Evolutionary conservation across 2,797 vertebrate genomes (phyloP).

Genomic region (Halcyon leucocephala): DNA sequence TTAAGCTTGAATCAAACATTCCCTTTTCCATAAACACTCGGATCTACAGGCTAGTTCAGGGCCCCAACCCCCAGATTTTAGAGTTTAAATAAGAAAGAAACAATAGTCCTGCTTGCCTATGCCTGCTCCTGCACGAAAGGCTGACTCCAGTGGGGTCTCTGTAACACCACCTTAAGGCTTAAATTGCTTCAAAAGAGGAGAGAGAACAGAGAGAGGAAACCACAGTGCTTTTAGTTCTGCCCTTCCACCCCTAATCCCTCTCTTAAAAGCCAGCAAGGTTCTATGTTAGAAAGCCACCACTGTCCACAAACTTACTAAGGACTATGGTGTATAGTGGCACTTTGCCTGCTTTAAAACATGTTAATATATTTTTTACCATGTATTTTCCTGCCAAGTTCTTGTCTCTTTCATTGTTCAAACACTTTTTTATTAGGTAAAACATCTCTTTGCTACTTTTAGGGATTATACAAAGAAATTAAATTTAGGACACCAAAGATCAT

Average conservation of each 20-base stretch:
- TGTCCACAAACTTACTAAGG: neutral
- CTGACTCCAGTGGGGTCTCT: neutral
- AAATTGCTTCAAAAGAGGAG: neutral
- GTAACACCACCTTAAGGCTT: neutral
- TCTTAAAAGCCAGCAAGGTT: neutral
- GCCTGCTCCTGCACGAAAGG: neutral
- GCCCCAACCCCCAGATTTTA: neutral
- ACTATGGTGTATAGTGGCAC: neutral
- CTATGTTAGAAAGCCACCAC: neutral
- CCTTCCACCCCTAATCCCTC: neutral
- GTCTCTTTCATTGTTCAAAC: neutral
- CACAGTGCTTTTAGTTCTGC: neutral
- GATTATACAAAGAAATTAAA: slow-evolving; percentile 29
- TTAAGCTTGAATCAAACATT: neutral
- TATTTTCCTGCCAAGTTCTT: neutral
- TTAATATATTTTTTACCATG: neutral
- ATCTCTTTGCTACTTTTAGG: neutral
- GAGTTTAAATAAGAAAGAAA: neutral
- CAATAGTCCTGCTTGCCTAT: accelerated
- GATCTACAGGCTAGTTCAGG: neutral
- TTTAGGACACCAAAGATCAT: neutral
- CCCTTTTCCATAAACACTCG: neutral
- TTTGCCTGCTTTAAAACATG: neutral
- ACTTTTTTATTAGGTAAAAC: neutral
- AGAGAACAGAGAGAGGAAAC: neutral